A percentile compares a stretch with the other conserved stretches of the same genome.
These are phyloP conservation scores for Troides helena DNA, from an alignment of 2,888 invertebrate genomes.

Conservation along the genomic window DNA sequence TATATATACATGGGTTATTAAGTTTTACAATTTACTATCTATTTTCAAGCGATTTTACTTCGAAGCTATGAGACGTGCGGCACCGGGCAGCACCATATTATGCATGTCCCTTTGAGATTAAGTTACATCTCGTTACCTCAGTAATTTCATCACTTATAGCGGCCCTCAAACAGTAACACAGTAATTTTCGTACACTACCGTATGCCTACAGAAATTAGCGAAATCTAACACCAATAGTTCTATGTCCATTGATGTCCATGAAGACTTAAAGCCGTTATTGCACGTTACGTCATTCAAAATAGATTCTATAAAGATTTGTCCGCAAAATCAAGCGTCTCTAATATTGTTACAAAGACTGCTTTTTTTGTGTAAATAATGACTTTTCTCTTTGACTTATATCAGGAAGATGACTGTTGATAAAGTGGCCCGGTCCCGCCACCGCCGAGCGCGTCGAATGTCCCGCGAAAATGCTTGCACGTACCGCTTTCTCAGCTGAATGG, in stretches of 20 bases:
- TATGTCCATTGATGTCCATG: neutral
- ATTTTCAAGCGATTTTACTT: too few species aligned
- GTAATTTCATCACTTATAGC: too few species aligned
- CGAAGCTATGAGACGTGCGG: too few species aligned
- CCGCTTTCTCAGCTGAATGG: conserved; percentile 68
- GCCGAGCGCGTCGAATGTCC: conserved; percentile 41
- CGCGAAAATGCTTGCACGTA: conserved; percentile 69
- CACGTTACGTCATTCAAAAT: neutral
- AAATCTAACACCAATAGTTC: too few species aligned
- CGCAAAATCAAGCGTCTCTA: neutral
- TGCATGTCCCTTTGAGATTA: too few species aligned
- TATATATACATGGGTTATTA: too few species aligned
- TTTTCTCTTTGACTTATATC: neutral
- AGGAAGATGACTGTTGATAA: conserved; percentile 31
- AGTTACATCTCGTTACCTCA: too few species aligned
- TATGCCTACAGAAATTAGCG: too few species aligned
- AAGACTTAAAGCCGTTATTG: neutral
- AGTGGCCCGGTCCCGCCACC: conserved; percentile 31
- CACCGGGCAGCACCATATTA: too few species aligned
- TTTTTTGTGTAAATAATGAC: neutral
- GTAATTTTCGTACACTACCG: too few species aligned
- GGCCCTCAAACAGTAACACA: too few species aligned
- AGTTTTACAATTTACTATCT: too few species aligned
- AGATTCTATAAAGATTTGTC: neutral
- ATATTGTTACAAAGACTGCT: conserved; percentile 4